Evolutionary conservation across 2,797 vertebrate species (phyloP).

Genomic region (Gymnocypris eckloni): DNA sequence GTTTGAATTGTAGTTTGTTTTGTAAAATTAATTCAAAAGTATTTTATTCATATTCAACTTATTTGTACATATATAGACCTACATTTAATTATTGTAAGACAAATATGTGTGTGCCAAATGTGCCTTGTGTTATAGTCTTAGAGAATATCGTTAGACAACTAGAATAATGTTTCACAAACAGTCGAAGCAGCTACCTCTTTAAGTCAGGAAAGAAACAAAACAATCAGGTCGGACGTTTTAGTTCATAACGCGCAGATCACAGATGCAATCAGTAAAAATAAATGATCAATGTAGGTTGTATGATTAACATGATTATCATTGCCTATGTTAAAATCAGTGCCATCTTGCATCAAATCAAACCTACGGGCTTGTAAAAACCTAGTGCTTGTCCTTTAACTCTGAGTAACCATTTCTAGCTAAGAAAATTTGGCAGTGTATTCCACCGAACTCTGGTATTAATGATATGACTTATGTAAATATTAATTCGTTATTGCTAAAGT

Average conservation of each 20-base stretch:
- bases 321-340: conserved; percentile 4
- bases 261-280: background rate
- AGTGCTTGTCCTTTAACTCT: background rate
- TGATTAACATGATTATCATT: background rate
- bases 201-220: background rate
- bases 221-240: background rate
- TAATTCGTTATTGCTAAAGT: background rate
- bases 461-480: background rate
- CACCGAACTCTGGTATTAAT: background rate
- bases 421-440: background rate
- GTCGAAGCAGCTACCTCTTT: background rate
- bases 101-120: background rate
- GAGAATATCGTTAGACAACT: background rate
- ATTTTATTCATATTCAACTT: background rate
- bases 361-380: background rate
- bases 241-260: background rate
- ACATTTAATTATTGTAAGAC: background rate
- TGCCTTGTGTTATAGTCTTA: background rate
- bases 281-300: background rate
- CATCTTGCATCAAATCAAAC: background rate
- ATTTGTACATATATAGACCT: background rate
- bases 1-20: background rate
- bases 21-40: background rate
- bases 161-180: background rate
- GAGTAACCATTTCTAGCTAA: background rate